These are phyloP conservation scores for Carduelis carduelis DNA, from an alignment of 2,797 vertebrate genomes.

Conservation along the genomic window DNA sequence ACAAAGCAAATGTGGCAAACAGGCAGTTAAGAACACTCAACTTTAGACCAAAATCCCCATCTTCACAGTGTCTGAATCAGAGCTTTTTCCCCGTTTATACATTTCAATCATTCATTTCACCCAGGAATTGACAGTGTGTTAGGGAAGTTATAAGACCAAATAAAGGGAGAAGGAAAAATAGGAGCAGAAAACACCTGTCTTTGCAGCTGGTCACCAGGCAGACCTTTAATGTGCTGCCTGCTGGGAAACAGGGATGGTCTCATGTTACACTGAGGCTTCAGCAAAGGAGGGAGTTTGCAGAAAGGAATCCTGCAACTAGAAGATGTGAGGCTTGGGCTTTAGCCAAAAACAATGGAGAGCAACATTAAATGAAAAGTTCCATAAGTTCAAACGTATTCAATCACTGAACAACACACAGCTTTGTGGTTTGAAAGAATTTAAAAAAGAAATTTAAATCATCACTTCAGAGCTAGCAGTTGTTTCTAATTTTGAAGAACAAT, in stretches of 20 bases:
- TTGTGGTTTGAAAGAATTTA: conserved; percentile 60
- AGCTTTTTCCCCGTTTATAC: background rate
- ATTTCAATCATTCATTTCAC: background rate
- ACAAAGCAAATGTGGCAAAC: background rate
- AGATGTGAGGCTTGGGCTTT: conserved; percentile 77
- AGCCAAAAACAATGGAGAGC: conserved; percentile 76
- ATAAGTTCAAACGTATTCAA: conserved; percentile 69
- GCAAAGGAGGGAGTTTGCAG: conserved; percentile 65
- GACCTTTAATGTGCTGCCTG: conserved; percentile 72
- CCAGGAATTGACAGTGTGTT: background rate
- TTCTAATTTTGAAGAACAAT: conserved; percentile 60
- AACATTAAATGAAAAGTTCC: conserved; percentile 72
- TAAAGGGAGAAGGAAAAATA: conserved; percentile 33
- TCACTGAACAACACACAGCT: conserved; percentile 41
- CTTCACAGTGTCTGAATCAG: background rate
- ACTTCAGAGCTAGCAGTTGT: conserved; percentile 64
- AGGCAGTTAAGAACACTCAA: background rate
- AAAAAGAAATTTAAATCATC: conserved; percentile 54
- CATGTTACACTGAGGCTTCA: conserved; percentile 69
- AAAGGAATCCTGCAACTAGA: conserved; percentile 75
- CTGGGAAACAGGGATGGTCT: conserved; percentile 64
- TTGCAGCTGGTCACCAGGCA: conserved; percentile 74
- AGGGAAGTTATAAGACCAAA: conserved; percentile 49
- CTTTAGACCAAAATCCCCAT: background rate
- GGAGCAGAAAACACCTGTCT: conserved; percentile 75